Percentiles rank a stretch among this genome's conserved stretches.
Conservation (phyloP, 2,888 invertebrate species). For the Blastobasis lacticolella region DNA sequence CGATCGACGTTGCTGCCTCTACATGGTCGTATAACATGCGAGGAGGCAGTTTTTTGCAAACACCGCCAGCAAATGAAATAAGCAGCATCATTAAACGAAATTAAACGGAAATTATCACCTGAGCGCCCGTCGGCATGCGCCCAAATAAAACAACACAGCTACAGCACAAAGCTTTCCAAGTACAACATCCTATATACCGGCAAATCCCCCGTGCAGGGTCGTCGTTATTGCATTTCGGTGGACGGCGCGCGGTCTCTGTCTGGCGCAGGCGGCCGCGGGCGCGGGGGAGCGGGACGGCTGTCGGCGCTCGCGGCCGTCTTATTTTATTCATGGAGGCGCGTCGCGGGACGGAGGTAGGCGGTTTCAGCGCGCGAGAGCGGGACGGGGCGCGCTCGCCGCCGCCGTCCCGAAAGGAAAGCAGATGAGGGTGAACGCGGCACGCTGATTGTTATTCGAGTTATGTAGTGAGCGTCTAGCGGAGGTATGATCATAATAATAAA, state of each 20-base stretch:
- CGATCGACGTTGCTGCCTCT: not conserved
- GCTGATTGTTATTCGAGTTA: constrained; percentile 59
- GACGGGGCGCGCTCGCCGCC: constrained; percentile 37
- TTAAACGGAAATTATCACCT: constrained; percentile 54
- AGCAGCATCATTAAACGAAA: constrained; percentile 39
- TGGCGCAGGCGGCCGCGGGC: constrained; percentile 13
- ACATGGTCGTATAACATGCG: not conserved
- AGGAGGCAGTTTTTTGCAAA: constrained; percentile 15
- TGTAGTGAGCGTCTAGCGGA: constrained; percentile 37
- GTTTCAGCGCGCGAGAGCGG: constrained; percentile 36
- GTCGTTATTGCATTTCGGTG: constrained; percentile 57
- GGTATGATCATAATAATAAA: constrained; percentile 46
- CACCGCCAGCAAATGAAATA: constrained; percentile 19
- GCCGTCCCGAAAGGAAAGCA: constrained; percentile 50
- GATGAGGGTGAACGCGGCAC: constrained; percentile 46
- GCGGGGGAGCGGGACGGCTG: constrained; percentile 42
- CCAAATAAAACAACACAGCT: constrained; percentile 47
- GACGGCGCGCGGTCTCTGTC: constrained; percentile 36
- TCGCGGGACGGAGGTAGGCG: constrained; percentile 40
- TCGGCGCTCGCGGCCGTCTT: constrained; percentile 43
- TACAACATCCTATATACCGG: constrained; percentile 40
- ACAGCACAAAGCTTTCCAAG: constrained; percentile 31
- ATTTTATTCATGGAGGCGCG: constrained; percentile 58
- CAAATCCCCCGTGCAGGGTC: constrained; percentile 51
- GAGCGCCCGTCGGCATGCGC: constrained; percentile 32